Base-by-base conservation (phyloP, 2,888 invertebrate genomes). In the Perithous albicinctus region DNA sequence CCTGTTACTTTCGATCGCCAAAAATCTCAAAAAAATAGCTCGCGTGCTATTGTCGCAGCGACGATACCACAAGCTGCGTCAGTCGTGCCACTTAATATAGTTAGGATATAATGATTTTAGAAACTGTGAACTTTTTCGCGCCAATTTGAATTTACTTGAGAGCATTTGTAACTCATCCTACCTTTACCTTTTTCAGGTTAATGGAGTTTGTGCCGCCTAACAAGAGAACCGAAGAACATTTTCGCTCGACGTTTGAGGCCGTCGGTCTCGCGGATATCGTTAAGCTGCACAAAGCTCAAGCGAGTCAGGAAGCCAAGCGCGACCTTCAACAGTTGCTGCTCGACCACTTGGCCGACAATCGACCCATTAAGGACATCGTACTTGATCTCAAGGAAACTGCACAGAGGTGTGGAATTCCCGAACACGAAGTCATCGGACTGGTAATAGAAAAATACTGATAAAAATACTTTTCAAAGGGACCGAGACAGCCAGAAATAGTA, bases 181-280 rank as follows among this genome's bases (percentile, higher is more conserved):
- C 23, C 20, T 29, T 32, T 82, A 54, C 51, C 56, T 54, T 35
- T 83, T 10, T 41, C 89, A 97, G 97, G 92, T 93, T 98, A 92
- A 95, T 97, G 96, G 98, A 98, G 93, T 98, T 98, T 94, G 96
- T 99, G 92, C 99, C 99, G 85, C 95, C 97, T 90, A 98, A 98
- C 93, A 98, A 98, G 91, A 96, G 98, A 92, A 97, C 97, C 90
- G 97, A 97, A 93, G 97, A 97, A 89, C 96, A 96, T 93, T 96
- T 98, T 93, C 95, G 96, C 89, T 93, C 96, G 87, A 95, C 96
- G 88, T 98, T 98, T 94, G 95, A 95, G 87, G 95, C 96, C 78
- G 96, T 96, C 88, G 97, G 96, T 29, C 95, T 98, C 85, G 95
- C 95, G 70, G 96, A 97, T 93, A 95, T 98, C 89, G 95, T 97